phyloP scores from a whole-genome alignment of 2,888 invertebrate genomes.

The Dichetophora obliterata region DNA sequence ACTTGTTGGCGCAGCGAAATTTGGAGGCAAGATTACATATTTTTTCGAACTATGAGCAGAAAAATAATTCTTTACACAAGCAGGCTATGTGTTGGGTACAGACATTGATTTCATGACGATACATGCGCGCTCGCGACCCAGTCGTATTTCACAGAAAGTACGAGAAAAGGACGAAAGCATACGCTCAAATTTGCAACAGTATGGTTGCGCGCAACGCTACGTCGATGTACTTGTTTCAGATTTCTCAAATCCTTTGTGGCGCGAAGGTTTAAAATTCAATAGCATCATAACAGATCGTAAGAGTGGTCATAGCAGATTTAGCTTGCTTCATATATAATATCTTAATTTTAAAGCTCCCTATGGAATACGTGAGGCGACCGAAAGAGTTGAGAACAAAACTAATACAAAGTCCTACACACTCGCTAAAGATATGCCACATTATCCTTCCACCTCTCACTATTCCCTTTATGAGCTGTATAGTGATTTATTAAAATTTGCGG shows the following conservation, averaged over 20 bases:
- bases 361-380: constrained; percentile 94
- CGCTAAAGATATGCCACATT: constrained; percentile 78
- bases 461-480: constrained; percentile 83
- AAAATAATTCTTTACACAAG: not conserved
- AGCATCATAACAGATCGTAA: constrained; percentile 96
- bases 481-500: constrained; percentile 89
- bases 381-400: constrained; percentile 74
- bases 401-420: constrained; percentile 72
- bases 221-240: constrained; percentile 93
- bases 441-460: constrained; percentile 89
- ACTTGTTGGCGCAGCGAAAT: constrained; percentile 89
- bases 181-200: constrained; percentile 88
- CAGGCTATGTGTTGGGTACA: constrained; percentile 82
- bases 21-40: constrained; percentile 74
- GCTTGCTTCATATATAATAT: not conserved
- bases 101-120: constrained; percentile 97
- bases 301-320: constrained; percentile 60
- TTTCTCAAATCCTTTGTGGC: constrained; percentile 88
- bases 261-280: constrained; percentile 80
- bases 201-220: constrained; percentile 81
- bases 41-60: too few species aligned
- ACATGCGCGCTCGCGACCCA: constrained; percentile 86
- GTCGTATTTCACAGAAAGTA: constrained; percentile 83
- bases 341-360: constrained; percentile 84
- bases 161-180: constrained; percentile 89